Evolutionary conservation across 2,797 vertebrate genomes (phyloP), one percentile per base, ranked within the genome.

Genomic region (Trachurus trachurus): DNA sequence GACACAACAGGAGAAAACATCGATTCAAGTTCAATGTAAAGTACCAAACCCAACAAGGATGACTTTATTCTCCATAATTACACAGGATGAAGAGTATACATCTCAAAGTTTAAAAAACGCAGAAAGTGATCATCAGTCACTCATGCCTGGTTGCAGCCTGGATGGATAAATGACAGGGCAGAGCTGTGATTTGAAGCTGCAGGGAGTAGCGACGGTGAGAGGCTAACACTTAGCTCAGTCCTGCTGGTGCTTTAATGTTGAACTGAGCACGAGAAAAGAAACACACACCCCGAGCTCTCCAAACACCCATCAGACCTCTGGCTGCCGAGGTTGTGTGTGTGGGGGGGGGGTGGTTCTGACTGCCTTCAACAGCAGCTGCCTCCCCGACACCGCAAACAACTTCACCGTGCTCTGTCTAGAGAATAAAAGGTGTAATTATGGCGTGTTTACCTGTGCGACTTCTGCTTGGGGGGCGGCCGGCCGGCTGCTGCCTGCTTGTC

Each of bases 401-500:
- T 69, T 64, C 57, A 45, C 70, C 26, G 57, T 45, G 1, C 66
- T 54, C 66, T 54, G 22, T 37, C 83, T 81, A 68, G 19, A 72
- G 70, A 87, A 84, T 84, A 86, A 92, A 90, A 80, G 59, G 50
- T 61, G 69, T 26, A 85, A 82, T 81, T 69, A 50, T 71, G 86
- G 71, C 47, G 37, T 78, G 89, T 90, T 94, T 96, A 96, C 95
- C 95, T 96, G 90, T 84, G 90, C 82, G 87, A 85, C 77, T 89
- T 94, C 83, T 69, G 89, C 86, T 87, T 66, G 74, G 87, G 94
- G 92, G 87, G 86, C 85, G 89, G 87, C 91, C 84, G 85, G 94
- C 91, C 83, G 84, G 94, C 92, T 95, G 95, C 92, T 87, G 95
- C 80, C 87, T 89, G 93, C 91, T 92, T 90, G 88, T 95, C 93